phyloP scores from a whole-genome alignment of 2,113 vertebrate genomes.

The Copsychus sechellarum region DNA sequence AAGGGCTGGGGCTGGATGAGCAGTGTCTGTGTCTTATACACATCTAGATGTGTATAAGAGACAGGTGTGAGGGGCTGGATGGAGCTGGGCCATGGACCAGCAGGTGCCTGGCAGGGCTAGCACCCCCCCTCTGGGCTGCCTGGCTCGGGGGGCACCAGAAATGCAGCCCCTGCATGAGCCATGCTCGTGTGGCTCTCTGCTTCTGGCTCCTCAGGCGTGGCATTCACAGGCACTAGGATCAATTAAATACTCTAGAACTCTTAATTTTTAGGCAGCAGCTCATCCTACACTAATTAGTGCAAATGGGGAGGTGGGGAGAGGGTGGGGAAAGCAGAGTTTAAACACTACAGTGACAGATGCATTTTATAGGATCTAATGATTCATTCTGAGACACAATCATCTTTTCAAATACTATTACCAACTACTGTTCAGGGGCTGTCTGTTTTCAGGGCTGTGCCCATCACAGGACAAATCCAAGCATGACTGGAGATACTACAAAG shows the following conservation, averaged over 20 bases:
- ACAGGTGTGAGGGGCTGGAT: not conserved
- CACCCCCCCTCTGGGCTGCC: not conserved
- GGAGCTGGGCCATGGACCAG: rapidly evolving
- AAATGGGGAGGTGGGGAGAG: not conserved
- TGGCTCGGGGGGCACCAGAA: not conserved
- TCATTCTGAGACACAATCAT: conserved; percentile 15
- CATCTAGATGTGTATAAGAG: no score
- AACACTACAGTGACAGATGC: conserved; percentile 29
- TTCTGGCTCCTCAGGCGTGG: not conserved
- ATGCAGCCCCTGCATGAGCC: not conserved
- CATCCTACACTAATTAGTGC: conserved; percentile 19
- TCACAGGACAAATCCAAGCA: not conserved
- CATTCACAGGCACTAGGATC: not conserved
- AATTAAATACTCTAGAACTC: not conserved
- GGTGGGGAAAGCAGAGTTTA: not conserved
- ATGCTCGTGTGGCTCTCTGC: rapidly evolving
- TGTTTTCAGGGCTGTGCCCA: not conserved
- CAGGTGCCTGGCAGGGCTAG: not conserved
- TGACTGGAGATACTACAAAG: not conserved
- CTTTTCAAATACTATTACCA: conserved; percentile 4
- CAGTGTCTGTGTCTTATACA: no score
- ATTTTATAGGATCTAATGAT: conserved; percentile 23
- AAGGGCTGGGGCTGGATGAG: not conserved
- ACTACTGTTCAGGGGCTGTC: not conserved
- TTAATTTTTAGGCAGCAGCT: conserved; percentile 12